Base-by-base conservation (phyloP, 2,888 invertebrate genomes). In the Cylindroiulus punctatus region DNA sequence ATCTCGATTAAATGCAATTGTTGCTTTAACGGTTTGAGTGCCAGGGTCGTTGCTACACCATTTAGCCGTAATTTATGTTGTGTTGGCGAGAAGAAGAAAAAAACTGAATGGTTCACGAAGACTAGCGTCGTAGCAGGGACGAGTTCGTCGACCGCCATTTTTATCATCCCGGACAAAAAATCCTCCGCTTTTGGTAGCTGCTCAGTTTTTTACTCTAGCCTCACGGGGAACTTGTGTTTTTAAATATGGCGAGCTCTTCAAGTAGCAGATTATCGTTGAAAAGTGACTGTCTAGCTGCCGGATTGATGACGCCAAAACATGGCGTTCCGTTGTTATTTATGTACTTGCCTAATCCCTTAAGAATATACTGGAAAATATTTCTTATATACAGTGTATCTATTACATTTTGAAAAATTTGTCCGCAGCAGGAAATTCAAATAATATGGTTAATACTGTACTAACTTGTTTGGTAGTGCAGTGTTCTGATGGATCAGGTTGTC, bases 101-200 rank as follows among this genome's bases (percentile, higher is more conserved):
- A 30, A 30, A 4, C 19, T 5, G 19, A 19, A 30, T 26, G 76
- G 30, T 76, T 76, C 30, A 30, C 12, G 14, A 30, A 30, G 14
- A 76, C 26, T 65, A 26, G 26, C 14, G 2, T 14, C 30, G 14
- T 30, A 14, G 17, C 32, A 76, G 12, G 12, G 10, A n/a, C 26
- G 76, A 76, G 76, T 76, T 76, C 76, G 76, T 76, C 76, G 76
- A 76, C 76, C 76, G 30, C 30, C 30, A 76, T 76, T 76, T 65
- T 76, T 76, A 76, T 76, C 76, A 14, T 32, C 3, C 10, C 26
- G 17, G 30, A 76, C 17, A 76, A 76, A 76, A 65, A 65, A 65
- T 65, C 76, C 76, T 76, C 76, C 17, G 76, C 57, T 30, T 10
- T 52, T 76, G 17, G 76, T 76, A 76, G 76, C 76, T 76, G 76